Evolutionary conservation across 2,797 vertebrate species (phyloP), one percentile per base, ranked within the genome.

Genomic region (Champsocephalus esox): DNA sequence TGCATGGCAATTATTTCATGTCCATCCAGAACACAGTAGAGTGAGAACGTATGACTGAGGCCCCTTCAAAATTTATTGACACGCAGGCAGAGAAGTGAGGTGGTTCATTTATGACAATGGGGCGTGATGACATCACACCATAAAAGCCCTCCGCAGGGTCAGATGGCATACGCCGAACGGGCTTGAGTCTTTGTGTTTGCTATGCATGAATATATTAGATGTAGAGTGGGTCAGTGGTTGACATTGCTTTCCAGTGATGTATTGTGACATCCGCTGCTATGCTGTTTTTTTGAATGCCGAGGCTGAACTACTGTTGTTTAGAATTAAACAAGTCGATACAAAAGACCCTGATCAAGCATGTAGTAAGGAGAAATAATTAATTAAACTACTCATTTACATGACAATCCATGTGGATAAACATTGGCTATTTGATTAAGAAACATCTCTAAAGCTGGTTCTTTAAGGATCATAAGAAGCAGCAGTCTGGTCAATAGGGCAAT

Each of bases 1-100:
- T 95, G 95, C 95, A 95, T 95, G 95, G 94, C 91, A 95, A 96
- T 97, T 96, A 96, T 95, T 96, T 93, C 92, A 85, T 86, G 94
- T 94, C 93, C 91, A 83, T 94, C 89, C 85, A 89, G 92, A 94
- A 91, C 93, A 94, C 94, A 88, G 84, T 83, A 72, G 88, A 88
- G 82, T 67, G 60, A 76, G 73, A 75, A 88, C 73, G 55, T 82
- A 86, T 74, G 90, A 93, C 82, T 61, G 83, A 90, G 92, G 84
- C 88, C 89, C 86, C 89, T 83, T 82, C 88, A 62, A 91, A 92
- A 95, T 95, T 94, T 96, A 95, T 95, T 92, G 95, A 94, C 88
- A 88, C 83, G 73, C 84, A 52, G 65, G 73, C 62, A 21, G 81
- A 91, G 84, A 86, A 87, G 88, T 87, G 88, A 89, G 89, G 84